Evolutionary conservation across 2,113 vertebrate genomes (phyloP).

Genomic region (Sarotherodon lohbergeri): DNA sequence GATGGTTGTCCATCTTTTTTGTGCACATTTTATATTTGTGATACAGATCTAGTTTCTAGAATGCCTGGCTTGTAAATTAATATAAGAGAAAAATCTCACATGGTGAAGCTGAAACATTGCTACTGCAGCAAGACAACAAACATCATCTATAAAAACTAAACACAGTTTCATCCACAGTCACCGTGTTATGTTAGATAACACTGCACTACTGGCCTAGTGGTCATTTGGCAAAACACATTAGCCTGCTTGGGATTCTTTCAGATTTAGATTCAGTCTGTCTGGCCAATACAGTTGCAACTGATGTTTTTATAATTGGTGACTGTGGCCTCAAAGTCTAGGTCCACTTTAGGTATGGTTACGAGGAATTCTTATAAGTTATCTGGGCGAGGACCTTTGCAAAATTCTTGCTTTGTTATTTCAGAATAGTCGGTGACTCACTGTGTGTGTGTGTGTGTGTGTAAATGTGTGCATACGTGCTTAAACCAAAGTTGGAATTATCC

Average conservation of each 20-base stretch:
- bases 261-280: background rate
- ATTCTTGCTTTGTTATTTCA: background rate
- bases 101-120: background rate
- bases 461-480: background rate
- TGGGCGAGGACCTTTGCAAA: background rate
- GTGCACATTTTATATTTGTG: background rate
- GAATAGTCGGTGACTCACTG: background rate
- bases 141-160: background rate
- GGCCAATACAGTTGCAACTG: too few species aligned
- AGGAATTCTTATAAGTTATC: background rate
- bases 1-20: background rate
- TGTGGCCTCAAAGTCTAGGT: background rate
- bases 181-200: accelerated
- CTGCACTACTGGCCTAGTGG: background rate
- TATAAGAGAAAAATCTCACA: background rate
- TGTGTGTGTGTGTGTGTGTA: background rate
- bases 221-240: background rate
- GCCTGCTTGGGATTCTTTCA: background rate
- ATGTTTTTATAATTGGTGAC: background rate
- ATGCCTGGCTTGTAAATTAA: background rate
- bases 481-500: background rate
- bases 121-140: background rate
- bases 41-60: background rate
- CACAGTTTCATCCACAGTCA: background rate
- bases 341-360: accelerated